A percentile compares a stretch with the other conserved stretches of the same genome.
Conservation (phyloP, 2,797 vertebrate genomes). For the Sebastes matsubarae region DNA sequence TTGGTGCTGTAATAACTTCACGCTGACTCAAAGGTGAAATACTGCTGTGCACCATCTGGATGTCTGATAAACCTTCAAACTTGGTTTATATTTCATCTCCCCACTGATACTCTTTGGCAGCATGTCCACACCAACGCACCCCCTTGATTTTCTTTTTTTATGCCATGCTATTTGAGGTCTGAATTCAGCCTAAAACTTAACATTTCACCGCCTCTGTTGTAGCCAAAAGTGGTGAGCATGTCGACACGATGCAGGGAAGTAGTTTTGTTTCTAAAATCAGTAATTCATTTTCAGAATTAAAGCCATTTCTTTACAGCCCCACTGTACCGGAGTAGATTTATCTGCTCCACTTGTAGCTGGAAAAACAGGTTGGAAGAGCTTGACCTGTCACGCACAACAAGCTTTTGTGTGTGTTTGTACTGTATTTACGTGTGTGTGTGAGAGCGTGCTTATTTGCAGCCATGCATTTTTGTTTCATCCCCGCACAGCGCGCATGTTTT, state of each 20-base stretch:
- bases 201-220: background rate
- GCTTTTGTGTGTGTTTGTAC: background rate
- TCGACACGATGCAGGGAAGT: background rate
- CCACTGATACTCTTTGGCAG: background rate
- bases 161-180: background rate
- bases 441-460: constrained; percentile 3
- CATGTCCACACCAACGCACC: background rate
- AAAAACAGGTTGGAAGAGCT: constrained; percentile 41
- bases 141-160: background rate
- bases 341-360: constrained; percentile 15
- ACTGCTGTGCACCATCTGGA: background rate
- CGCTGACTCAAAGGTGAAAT: background rate
- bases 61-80: background rate
- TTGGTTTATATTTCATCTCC: background rate
- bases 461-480: constrained; percentile 20
- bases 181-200: background rate
- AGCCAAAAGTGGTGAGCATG: background rate
- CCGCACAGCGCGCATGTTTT: constrained; percentile 22
- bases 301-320: background rate
- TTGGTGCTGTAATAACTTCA: background rate
- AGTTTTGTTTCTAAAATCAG: background rate
- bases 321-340: background rate
- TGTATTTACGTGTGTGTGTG: background rate
- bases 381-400: constrained; percentile 31
- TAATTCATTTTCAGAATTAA: background rate